Evolutionary conservation across 2,888 invertebrate species (phyloP).

Genomic region (Cynaeus angustus): DNA sequence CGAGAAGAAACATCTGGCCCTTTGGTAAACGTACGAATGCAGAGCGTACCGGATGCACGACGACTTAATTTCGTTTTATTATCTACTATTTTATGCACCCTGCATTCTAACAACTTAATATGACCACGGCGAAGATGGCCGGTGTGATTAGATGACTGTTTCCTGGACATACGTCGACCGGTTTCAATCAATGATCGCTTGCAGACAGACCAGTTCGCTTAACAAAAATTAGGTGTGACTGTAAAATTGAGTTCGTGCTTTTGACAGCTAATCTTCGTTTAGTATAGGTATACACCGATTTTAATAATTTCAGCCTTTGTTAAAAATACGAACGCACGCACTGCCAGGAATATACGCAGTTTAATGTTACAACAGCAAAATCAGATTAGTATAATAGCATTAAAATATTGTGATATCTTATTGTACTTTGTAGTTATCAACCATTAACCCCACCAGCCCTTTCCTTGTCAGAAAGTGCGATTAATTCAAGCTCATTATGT

Average conservation of each 20-base stretch:
- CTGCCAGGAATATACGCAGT: neutral
- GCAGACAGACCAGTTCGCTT: no score
- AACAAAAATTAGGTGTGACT: no score
- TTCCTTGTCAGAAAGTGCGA: constrained; percentile 40
- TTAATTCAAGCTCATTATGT: constrained; percentile 34
- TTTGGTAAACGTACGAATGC: constrained; percentile 58
- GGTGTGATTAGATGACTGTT: neutral
- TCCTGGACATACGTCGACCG: no score
- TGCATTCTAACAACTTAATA: constrained; percentile 15
- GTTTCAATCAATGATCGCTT: no score
- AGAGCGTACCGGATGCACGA: constrained; percentile 16
- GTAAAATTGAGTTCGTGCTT: no score
- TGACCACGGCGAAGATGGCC: neutral
- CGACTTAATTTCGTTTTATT: constrained; percentile 37
- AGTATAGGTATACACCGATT: no score
- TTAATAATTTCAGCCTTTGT: no score
- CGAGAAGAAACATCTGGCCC: constrained; percentile 63
- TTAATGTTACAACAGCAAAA: neutral
- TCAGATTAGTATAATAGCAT: neutral
- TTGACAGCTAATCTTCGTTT: no score
- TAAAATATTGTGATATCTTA: constrained; percentile 1
- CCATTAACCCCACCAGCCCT: constrained; percentile 4
- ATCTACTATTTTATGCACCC: constrained; percentile 21
- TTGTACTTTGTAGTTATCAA: neutral
- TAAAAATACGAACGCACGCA: neutral